phyloP scores from a whole-genome alignment of 2,888 invertebrate genomes.

The Unio pictorum region DNA sequence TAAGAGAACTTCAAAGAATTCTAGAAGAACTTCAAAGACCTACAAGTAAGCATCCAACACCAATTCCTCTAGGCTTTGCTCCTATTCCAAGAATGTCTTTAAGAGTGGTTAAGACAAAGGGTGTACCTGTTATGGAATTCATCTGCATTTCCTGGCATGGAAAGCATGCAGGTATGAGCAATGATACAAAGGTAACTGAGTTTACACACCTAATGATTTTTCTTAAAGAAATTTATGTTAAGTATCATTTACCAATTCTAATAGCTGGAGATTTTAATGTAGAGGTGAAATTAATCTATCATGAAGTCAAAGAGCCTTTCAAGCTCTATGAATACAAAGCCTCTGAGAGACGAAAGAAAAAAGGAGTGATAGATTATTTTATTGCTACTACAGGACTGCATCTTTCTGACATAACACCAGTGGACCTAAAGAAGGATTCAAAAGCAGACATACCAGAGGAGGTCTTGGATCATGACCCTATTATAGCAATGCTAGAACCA shows the following conservation, averaged over 20 bases:
- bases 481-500: neutral
- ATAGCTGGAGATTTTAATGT: slow-evolving; percentile 26
- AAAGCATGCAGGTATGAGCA: slow-evolving; percentile 2
- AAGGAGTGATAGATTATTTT: slow-evolving; percentile 19
- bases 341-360: slow-evolving; percentile 15
- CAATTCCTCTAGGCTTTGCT: slow-evolving; percentile 19
- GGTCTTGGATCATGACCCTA: slow-evolving; percentile 23
- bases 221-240: slow-evolving; percentile 15
- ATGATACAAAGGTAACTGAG: slow-evolving; percentile 11
- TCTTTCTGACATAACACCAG: slow-evolving; percentile 11
- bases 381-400: slow-evolving; percentile 20
- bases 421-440: slow-evolving; percentile 15
- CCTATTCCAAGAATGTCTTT: slow-evolving; percentile 22
- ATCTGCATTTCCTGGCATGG: slow-evolving; percentile 33
- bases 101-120: slow-evolving; percentile 5
- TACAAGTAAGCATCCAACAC: slow-evolving; percentile 13
- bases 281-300: slow-evolving; percentile 13
- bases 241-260: slow-evolving; percentile 21
- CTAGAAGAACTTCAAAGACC: slow-evolving; percentile 14
- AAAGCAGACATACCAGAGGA: slow-evolving; percentile 9
- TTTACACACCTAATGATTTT: slow-evolving; percentile 26
- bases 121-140: slow-evolving; percentile 15
- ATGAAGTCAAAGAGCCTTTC: slow-evolving; percentile 17
- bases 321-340: slow-evolving; percentile 20
- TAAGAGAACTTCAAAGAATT: slow-evolving; percentile 11